Evolutionary conservation across 2,797 vertebrate species (phyloP), one percentile per base, ranked within the genome.

Genomic region (Telmatherina bonti): DNA sequence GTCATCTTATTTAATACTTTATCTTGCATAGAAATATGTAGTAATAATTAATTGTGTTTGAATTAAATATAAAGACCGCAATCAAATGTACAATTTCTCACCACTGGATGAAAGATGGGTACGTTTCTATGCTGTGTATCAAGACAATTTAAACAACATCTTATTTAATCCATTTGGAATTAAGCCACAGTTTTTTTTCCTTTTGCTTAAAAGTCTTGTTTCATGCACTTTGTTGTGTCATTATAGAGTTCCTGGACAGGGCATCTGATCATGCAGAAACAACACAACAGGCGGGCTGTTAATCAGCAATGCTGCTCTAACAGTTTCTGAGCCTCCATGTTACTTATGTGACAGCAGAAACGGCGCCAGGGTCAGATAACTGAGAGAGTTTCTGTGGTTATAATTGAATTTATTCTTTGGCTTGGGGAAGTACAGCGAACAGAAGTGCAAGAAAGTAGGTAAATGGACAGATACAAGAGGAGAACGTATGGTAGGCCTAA

Each of bases 371-470:
- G 79, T 84, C 70, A 54, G 33, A 74, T 79, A 84, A 74, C 41
- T 57, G 61, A 29, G 36, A 67, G 54, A 73, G 52, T 31, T 61
- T 72, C 15, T 22, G 30, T 71, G 72, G 70, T 89, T 47, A 74
- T 84, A 88, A 90, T 79, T 74, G 70, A 81, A 62, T 82, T 84
- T 56, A 65, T 55, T 81, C 70, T 65, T 35, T 80, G 74, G 85
- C 76, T 76, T 79, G 33, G 24, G 64, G 53, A 70, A 55, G 33
- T 67, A 27, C 29, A 24, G 27, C 29, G 24, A 66, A 59, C 31
- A 18, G 55, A 57, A 67, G 43, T 45, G 29, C 7, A 33, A 58
- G 24, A 71, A 64, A 66, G 67, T 51, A 61, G 62, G 64, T 30
- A 61, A 74, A 78, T 56, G 53, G 29, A 35, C 31, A 68, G 38